A percentile compares a stretch with the other conserved stretches of the same genome.
Conservation (phyloP, 2,797 vertebrate genomes). For the Sebastes cheni region DNA sequence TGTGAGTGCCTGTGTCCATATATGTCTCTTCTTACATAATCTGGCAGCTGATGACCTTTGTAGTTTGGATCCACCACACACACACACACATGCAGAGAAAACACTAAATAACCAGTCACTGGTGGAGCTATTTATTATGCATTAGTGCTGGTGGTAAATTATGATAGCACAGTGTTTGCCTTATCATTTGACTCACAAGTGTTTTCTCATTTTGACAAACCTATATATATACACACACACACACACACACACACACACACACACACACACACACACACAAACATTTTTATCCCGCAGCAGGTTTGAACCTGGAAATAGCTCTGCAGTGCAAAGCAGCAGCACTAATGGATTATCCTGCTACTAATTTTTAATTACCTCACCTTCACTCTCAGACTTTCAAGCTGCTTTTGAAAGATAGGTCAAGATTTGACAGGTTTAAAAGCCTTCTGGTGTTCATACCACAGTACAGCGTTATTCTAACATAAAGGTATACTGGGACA, state of each 20-base stretch:
- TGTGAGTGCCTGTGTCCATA: constrained; percentile 11
- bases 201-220: not conserved
- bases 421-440: not conserved
- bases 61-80: constrained; percentile 30
- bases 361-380: not conserved
- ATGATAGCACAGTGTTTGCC: not conserved
- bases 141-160: constrained; percentile 26
- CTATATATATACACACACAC: not conserved
- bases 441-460: not conserved
- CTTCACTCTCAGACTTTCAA: not conserved
- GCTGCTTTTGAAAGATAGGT: not conserved
- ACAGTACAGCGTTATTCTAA: not conserved
- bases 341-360: not conserved
- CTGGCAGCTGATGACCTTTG: constrained; percentile 58
- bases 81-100: not conserved
- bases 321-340: not conserved
- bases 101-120: not conserved
- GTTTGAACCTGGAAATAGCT: not conserved
- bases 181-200: not conserved
- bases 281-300: not conserved
- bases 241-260: not conserved
- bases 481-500: not conserved
- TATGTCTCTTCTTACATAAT: constrained; percentile 47
- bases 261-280: too few species aligned
- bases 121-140: constrained; percentile 9